phyloP scores from a whole-genome alignment of 2,797 vertebrate species.

The Siniperca obscura region DNA sequence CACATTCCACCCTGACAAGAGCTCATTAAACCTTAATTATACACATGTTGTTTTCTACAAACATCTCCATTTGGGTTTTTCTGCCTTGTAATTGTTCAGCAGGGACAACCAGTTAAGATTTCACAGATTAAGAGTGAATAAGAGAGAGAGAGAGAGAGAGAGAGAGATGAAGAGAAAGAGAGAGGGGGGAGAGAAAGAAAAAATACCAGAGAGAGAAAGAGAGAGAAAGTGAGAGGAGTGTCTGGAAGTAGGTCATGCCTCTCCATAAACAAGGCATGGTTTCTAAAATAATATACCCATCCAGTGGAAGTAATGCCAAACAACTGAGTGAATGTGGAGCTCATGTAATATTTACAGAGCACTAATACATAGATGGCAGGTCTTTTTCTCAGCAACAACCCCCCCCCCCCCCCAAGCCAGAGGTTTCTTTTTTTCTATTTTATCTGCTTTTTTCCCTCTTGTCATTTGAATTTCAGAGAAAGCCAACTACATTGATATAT shows the following conservation, averaged over 20 bases:
- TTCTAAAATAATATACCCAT: slow-evolving; percentile 89
- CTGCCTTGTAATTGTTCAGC: slow-evolving; percentile 94
- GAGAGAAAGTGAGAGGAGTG: slow-evolving; percentile 63
- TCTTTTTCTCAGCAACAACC: slow-evolving; percentile 74
- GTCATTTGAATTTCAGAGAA: slow-evolving; percentile 87
- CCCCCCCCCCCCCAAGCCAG: slow-evolving; percentile 58
- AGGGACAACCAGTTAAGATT: slow-evolving; percentile 87
- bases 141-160: slow-evolving; percentile 34
- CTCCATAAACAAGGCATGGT: slow-evolving; percentile 84
- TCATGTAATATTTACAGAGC: slow-evolving; percentile 90
- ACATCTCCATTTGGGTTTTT: slow-evolving; percentile 99
- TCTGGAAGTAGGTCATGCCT: slow-evolving; percentile 88
- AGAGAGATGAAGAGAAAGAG: slow-evolving; percentile 29
- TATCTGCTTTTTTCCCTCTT: slow-evolving; percentile 65
- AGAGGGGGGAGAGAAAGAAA: slow-evolving; percentile 22
- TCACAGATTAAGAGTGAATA: slow-evolving; percentile 76
- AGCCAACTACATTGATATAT: slow-evolving; percentile 81
- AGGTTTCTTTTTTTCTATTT: slow-evolving; percentile 69
- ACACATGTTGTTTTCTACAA: slow-evolving; percentile 99
- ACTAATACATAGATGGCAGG: slow-evolving; percentile 88
- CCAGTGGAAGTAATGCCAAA: slow-evolving; percentile 87
- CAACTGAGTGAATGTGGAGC: slow-evolving; percentile 84
- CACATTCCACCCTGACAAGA: slow-evolving; percentile 99
- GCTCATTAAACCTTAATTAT: slow-evolving; percentile 99
- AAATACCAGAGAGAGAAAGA: slow-evolving; percentile 41